Percentiles rank a stretch among this genome's conserved stretches.
phyloP scores from a whole-genome alignment of 2,113 vertebrate genomes.

The Spheniscus mendiculus region DNA sequence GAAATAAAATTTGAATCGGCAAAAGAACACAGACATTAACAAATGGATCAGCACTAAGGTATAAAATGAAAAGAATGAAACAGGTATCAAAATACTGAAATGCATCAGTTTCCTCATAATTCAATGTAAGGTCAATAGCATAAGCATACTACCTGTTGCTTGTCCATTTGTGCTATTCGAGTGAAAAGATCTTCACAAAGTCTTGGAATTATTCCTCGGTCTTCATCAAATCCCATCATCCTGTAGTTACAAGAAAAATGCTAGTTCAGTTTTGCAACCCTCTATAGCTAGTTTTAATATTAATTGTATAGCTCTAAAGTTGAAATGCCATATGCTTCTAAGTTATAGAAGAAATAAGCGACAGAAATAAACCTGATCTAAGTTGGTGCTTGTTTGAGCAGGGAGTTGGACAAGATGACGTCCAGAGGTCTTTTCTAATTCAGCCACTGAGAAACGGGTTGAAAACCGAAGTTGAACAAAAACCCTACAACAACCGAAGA shows the following conservation, averaged over 20 bases:
- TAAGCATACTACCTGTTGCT: conserved; percentile 75
- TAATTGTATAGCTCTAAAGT: background rate
- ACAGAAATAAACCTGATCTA: background rate
- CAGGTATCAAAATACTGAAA: background rate
- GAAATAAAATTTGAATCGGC: background rate
- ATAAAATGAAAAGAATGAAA: background rate
- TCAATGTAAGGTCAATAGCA: background rate
- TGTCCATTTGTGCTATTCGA: conserved; percentile 74
- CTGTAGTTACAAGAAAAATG: conserved; percentile 63
- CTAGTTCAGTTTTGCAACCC: background rate
- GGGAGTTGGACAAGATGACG: background rate
- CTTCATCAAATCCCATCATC: conserved; percentile 95
- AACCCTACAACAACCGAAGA: background rate
- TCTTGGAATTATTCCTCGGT: conserved; percentile 89
- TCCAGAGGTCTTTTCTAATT: background rate
- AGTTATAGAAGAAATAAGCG: background rate
- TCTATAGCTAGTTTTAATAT: background rate
- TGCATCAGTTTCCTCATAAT: background rate
- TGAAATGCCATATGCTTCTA: background rate
- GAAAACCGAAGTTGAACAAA: background rate
- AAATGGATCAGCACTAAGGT: background rate
- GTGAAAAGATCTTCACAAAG: conserved; percentile 92
- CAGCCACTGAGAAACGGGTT: background rate
- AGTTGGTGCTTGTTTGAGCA: background rate
- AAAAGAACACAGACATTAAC: background rate